These are phyloP conservation scores for Cyprinodon diabolis DNA, from an alignment of 2,797 vertebrate species.

Conservation along the genomic window DNA sequence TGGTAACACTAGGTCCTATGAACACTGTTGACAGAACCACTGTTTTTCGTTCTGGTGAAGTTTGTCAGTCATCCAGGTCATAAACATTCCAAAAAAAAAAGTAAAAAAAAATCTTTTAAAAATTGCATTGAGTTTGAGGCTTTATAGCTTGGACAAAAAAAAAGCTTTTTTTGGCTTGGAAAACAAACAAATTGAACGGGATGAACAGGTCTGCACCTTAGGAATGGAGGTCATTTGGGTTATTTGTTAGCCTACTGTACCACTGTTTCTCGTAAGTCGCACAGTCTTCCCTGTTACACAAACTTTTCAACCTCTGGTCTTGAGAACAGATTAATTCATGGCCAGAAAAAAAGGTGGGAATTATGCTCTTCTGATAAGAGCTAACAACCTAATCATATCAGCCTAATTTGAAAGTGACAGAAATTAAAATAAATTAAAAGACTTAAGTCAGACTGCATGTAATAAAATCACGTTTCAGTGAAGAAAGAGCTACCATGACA, in stretches of 20 bases:
- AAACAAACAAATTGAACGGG: too few species aligned
- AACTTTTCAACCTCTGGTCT: neutral
- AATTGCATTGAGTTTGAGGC: too few species aligned
- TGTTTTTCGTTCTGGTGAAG: neutral
- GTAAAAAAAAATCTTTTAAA: too few species aligned
- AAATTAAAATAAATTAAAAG: neutral
- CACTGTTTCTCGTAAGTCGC: neutral
- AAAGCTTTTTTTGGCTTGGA: too few species aligned
- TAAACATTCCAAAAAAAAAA: too few species aligned
- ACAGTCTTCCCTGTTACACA: neutral
- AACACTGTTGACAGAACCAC: neutral
- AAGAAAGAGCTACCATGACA: neutral
- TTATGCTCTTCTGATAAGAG: constrained; percentile 3
- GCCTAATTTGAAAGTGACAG: neutral
- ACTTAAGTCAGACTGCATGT: neutral
- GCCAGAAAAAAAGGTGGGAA: neutral
- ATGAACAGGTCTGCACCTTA: too few species aligned
- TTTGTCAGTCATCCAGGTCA: too few species aligned
- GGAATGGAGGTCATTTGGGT: too few species aligned
- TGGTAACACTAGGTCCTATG: too few species aligned
- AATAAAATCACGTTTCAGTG: neutral
- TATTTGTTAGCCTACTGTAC: too few species aligned
- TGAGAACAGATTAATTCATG: neutral
- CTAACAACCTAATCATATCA: constrained; percentile 11
- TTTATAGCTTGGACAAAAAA: too few species aligned